These are phyloP conservation scores for Drosophila bocqueti DNA, from an alignment of 1,140 invertebrate genomes.

Conservation along the genomic window DNA sequence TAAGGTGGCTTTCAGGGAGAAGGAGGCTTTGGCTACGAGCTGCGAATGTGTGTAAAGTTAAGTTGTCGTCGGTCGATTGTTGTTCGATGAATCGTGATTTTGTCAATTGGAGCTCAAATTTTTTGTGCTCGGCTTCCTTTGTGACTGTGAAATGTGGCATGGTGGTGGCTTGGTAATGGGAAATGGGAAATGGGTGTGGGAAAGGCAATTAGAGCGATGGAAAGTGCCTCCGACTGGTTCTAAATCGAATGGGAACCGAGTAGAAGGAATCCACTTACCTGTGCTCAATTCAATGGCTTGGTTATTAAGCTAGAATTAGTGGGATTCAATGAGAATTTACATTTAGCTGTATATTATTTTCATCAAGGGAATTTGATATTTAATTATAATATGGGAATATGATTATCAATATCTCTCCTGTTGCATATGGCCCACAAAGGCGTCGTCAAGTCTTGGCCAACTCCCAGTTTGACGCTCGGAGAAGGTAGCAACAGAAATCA, in stretches of 20 bases:
- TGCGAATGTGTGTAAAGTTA: constrained; percentile 71
- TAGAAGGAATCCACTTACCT: constrained; percentile 14
- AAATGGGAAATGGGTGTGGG: constrained; percentile 46
- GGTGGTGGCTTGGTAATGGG: constrained; percentile 27
- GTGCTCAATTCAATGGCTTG: background rate
- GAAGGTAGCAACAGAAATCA: constrained; percentile 25
- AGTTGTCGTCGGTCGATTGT: constrained; percentile 66
- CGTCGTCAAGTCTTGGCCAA: constrained; percentile 1
- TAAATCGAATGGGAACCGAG: constrained; percentile 26
- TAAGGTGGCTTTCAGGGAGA: constrained; percentile 30
- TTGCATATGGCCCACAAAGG: constrained; percentile 17
- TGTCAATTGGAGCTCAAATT: constrained; percentile 66
- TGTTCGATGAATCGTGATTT: constrained; percentile 70
- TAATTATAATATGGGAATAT: background rate
- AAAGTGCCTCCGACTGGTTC: constrained; percentile 38
- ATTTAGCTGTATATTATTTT: background rate
- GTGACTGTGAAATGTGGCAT: constrained; percentile 44
- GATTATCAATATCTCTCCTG: background rate
- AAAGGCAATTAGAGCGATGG: constrained; percentile 57
- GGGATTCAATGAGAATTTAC: background rate
- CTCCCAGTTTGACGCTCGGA: constrained; percentile 1
- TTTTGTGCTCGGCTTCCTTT: constrained; percentile 35
- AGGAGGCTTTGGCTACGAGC: constrained; percentile 20
- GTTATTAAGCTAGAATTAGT: background rate
- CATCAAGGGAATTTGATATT: too few species aligned